A percentile compares a stretch with the other conserved stretches of the same genome.
These are phyloP conservation scores for Meriones psammophilus DNA, from an alignment of 2,797 vertebrate species.

Conservation along the genomic window DNA sequence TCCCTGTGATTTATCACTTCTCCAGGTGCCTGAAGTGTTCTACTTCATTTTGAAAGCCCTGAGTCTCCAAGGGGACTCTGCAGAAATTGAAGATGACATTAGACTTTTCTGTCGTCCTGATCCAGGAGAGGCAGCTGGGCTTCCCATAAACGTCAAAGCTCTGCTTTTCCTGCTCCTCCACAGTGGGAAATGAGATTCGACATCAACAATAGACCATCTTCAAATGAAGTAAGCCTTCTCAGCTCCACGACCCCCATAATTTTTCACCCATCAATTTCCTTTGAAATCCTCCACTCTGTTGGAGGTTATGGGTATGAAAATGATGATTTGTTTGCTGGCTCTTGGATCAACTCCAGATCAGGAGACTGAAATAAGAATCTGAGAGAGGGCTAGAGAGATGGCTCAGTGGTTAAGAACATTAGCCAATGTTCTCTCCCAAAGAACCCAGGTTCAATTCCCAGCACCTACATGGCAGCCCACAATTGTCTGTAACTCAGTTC, in stretches of 20 bases:
- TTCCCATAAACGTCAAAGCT: constrained; percentile 37
- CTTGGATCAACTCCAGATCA: background rate
- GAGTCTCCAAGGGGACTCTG: background rate
- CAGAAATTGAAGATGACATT: constrained; percentile 26
- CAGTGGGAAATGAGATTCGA: constrained; percentile 2
- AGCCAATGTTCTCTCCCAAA: background rate
- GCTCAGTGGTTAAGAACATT: background rate
- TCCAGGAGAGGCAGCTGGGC: constrained; percentile 2
- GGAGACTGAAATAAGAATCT: background rate
- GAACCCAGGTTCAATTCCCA: background rate
- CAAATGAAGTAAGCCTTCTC: constrained; percentile 64
- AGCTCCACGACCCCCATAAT: background rate
- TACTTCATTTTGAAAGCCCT: background rate
- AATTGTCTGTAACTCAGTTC: background rate
- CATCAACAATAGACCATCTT: background rate
- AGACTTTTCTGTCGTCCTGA: constrained; percentile 68
- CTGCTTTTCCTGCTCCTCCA: background rate
- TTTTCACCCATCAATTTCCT: constrained; percentile 34
- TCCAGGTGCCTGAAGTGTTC: constrained; percentile 34
- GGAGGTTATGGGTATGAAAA: background rate
- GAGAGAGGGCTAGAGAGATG: background rate
- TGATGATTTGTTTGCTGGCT: background rate
- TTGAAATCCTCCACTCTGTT: background rate
- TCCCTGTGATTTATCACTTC: constrained; percentile 58
- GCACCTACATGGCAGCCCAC: background rate